A percentile compares a stretch with the other conserved stretches of the same genome.
Evolutionary conservation across 2,888 invertebrate genomes (phyloP).

Genomic region (Drosophila peninsularis): DNA sequence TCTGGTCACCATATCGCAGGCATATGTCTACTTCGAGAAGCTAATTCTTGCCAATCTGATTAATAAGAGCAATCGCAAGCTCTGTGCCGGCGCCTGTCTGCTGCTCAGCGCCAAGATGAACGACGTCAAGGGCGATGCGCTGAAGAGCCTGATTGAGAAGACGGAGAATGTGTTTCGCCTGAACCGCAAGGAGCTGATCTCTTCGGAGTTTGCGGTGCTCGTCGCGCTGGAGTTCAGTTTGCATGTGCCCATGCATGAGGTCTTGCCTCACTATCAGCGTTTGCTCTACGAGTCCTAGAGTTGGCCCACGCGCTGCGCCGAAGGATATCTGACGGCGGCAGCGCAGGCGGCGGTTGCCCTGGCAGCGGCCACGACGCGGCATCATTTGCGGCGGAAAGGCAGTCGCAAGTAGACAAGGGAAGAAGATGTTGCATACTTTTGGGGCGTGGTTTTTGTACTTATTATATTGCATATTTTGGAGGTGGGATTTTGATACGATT

Average conservation of each 20-base stretch:
- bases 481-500: conserved; percentile 29
- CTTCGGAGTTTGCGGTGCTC: conserved; percentile 96
- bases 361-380: conserved; percentile 64
- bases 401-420: conserved; percentile 69
- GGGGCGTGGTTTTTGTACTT: conserved; percentile 35
- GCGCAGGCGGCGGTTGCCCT: conserved; percentile 68
- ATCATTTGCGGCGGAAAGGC: conserved; percentile 74
- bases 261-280: conserved; percentile 97
- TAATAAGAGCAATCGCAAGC: conserved; percentile 97
- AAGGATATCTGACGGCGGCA: conserved; percentile 77
- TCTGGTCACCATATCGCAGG: conserved; percentile 96
- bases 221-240: conserved; percentile 97
- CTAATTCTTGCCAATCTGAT: conserved; percentile 95
- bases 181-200: conserved; percentile 94
- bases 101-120: conserved; percentile 98
- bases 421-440: conserved; percentile 35
- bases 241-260: conserved; percentile 95
- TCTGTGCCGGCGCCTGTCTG: conserved; percentile 97
- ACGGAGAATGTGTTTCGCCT: conserved; percentile 95
- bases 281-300: conserved; percentile 96
- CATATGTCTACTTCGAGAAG: conserved; percentile 99
- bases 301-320: conserved; percentile 81
- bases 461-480: conserved; percentile 38
- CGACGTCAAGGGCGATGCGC: conserved; percentile 95
- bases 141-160: conserved; percentile 96